Evolutionary conservation across 2,113 vertebrate genomes (phyloP).

Genomic region (Illadopsis cleaveri): DNA sequence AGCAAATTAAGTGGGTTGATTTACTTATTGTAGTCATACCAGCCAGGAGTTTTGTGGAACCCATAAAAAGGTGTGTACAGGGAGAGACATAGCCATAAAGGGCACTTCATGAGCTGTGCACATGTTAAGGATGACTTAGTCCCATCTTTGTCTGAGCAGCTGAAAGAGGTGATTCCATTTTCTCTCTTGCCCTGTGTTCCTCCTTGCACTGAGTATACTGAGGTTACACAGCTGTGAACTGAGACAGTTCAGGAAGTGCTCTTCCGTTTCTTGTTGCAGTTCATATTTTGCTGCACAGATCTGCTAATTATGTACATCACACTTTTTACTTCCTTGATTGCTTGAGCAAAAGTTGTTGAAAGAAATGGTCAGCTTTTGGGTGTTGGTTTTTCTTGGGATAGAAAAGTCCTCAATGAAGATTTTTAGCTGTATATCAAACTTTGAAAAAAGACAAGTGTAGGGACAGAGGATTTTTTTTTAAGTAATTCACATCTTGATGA

Average conservation of each 20-base stretch:
- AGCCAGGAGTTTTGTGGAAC: neutral
- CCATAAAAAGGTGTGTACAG: neutral
- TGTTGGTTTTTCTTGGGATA: neutral
- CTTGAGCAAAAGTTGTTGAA: neutral
- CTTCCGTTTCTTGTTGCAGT: neutral
- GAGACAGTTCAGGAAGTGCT: neutral
- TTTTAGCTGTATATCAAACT: neutral
- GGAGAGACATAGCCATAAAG: neutral
- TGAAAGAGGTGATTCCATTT: neutral
- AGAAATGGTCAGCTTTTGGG: neutral
- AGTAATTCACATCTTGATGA: neutral
- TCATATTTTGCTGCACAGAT: neutral
- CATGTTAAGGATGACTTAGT: neutral
- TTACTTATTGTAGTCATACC: neutral
- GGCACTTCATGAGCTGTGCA: accelerated
- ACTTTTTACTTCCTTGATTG: neutral
- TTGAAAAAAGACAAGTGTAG: neutral
- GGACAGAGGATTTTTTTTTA: neutral
- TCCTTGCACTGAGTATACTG: neutral
- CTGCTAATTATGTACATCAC: neutral
- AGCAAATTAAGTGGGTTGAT: neutral
- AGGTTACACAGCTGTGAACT: neutral
- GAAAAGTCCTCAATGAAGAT: neutral
- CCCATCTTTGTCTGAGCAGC: neutral
- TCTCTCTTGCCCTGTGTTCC: neutral